These are phyloP conservation scores for Corythornis vintsioides DNA, from an alignment of 2,113 vertebrate genomes.

Conservation along the genomic window DNA sequence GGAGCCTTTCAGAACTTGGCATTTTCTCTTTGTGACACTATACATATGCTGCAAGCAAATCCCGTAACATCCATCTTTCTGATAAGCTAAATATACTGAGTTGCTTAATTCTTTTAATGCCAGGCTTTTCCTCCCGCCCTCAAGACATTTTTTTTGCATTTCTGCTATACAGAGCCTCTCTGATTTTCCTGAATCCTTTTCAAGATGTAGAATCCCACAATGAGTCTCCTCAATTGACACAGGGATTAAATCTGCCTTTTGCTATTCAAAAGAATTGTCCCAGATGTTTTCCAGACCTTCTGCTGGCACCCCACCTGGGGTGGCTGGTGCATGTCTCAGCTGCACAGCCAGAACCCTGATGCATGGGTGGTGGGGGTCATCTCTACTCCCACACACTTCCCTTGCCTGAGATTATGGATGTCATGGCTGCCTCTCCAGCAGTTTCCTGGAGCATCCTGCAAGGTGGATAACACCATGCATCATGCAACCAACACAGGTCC, in stretches of 20 bases:
- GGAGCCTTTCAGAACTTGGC: slow-evolving; percentile 41
- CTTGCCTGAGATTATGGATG: accelerated
- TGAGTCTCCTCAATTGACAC: neutral
- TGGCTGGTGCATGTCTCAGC: neutral
- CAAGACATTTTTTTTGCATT: slow-evolving; percentile 14
- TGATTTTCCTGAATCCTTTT: slow-evolving; percentile 20
- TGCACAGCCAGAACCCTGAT: neutral
- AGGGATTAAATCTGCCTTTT: slow-evolving; percentile 1
- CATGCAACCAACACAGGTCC: too few relatives aligned
- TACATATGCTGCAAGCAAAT: slow-evolving; percentile 55
- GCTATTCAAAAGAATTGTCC: neutral
- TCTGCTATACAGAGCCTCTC: slow-evolving; percentile 5
- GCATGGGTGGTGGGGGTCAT: neutral
- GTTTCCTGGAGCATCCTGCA: neutral
- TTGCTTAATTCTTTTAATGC: slow-evolving; percentile 35
- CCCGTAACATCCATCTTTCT: slow-evolving; percentile 25
- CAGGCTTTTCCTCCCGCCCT: slow-evolving; percentile 49
- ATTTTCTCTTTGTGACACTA: slow-evolving; percentile 50
- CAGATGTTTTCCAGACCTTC: neutral
- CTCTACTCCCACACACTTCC: neutral
- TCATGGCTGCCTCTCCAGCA: neutral
- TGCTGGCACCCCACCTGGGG: neutral
- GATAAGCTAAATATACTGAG: slow-evolving; percentile 49
- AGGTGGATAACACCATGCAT: accelerated
- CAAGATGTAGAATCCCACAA: neutral